Base-by-base conservation (phyloP, 2,888 invertebrate species). In the Callimorpha dominula region DNA sequence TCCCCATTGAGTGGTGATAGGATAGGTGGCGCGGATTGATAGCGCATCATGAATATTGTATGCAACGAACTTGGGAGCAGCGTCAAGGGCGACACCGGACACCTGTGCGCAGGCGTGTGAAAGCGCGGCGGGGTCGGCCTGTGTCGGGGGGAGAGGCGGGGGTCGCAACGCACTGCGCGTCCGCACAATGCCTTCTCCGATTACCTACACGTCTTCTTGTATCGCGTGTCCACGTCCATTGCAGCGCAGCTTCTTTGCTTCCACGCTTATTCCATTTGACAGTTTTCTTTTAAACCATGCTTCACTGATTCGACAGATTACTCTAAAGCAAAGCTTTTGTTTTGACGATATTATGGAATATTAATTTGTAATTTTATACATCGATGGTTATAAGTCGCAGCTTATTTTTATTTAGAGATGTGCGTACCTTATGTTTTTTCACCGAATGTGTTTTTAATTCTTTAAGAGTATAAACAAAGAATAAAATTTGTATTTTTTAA, bases 31-130 rank as follows among this genome's bases (percentile, higher is more conserved):
- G 73, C 70, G 67, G 68, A 66, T 70, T 65, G 67, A 70, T 78
- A 81, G 70, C 68, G 72, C 77, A 78, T 70, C 76, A 77, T 78
- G 76, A 81, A 74, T 86, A 88, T 31, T 31, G 31, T 87, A 87
- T 85, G 87, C 87, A 86, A 89, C 91, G 91, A 90, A 92, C 90
- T 92, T 92, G 91, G 90, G 85, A 88, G 86, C 84, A 79, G 88
- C 92, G 91, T 94, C 95, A 95, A 95, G 95, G 95, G 94, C 95
- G 95, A 94, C 89, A 95, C 84, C 90, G 88, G 94, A 95, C 94
- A 95, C 95, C 94, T 94, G 95, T 92, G 93, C 92, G 93, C 94
- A 90, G 92, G 92, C 93, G 94, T 95, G 95, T 95, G 95, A 94
- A 94, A 95, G 94, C 91, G 93, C 91, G 86, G 83, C 78, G 79